Conservation (phyloP, 2,888 invertebrate genomes). For the Tryphoninae sp. region DNA sequence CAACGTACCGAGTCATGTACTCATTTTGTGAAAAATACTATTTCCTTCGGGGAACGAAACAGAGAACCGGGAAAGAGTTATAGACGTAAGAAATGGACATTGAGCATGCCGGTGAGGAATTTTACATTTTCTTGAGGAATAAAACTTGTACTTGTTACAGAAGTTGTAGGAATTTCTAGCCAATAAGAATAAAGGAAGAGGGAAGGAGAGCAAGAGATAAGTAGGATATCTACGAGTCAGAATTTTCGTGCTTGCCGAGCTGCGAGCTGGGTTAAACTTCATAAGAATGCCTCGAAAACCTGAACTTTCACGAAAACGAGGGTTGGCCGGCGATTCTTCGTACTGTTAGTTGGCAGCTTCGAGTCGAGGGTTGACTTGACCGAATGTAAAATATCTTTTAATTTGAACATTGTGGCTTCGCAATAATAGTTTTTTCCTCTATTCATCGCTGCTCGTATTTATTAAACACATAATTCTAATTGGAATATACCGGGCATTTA, state of each 20-base stretch:
- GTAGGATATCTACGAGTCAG: neutral
- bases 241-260: neutral
- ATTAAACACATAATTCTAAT: too few relatives aligned
- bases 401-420: too few relatives aligned
- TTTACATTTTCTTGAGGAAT: conserved; percentile 24
- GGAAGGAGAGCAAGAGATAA: neutral
- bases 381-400: neutral
- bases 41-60: conserved; percentile 22
- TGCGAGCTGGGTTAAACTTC: neutral
- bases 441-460: too few relatives aligned
- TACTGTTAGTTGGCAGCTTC: neutral
- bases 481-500: too few relatives aligned
- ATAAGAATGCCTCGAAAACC: conserved; percentile 1
- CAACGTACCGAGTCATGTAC: neutral
- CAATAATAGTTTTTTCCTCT: too few relatives aligned
- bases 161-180: neutral
- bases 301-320: neutral
- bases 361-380: neutral
- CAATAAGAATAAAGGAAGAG: neutral
- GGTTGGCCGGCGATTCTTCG: neutral
- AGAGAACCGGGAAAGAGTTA: neutral
- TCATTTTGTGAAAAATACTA: neutral
- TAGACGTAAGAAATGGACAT: neutral
- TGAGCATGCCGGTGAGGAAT: conserved; percentile 23
- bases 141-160: conserved; percentile 19